These are phyloP conservation scores for Lytechinus pictus DNA, from an alignment of 35 echinoderm and acorn worm species.

Conservation along the genomic window DNA sequence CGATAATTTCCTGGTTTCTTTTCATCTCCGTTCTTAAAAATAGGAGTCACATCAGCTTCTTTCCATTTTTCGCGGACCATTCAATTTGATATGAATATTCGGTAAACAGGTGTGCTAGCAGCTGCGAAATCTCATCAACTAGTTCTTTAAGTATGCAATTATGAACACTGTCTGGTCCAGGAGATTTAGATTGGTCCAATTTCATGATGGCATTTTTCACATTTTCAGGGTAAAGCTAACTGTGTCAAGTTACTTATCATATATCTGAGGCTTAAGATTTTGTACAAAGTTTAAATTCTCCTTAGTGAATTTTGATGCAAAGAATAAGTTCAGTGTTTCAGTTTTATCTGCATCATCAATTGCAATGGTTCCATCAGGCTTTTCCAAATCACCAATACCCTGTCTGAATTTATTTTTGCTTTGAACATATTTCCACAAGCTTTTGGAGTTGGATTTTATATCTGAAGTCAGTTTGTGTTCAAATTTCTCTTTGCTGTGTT, in stretches of 20 bases:
- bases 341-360: conserved; percentile 27
- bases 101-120: conserved; percentile 39
- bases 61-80: conserved; percentile 46
- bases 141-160: conserved; percentile 32
- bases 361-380: conserved; percentile 30
- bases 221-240: not conserved
- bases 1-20: conserved; percentile 63
- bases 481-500: not conserved
- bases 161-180: conserved; percentile 31
- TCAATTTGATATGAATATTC: conserved; percentile 33
- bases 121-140: not conserved
- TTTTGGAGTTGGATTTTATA: not conserved
- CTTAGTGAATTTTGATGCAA: conserved; percentile 39
- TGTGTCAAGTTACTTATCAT: not conserved
- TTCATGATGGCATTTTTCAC: not conserved
- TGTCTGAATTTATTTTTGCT: conserved; percentile 27
- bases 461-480: conserved; percentile 27
- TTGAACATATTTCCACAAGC: conserved; percentile 44
- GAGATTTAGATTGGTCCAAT: conserved; percentile 6
- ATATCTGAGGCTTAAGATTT: not conserved
- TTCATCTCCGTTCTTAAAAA: conserved; percentile 67
- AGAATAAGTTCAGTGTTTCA: conserved; percentile 42
- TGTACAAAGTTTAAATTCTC: not conserved
- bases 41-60: conserved; percentile 53
- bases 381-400: conserved; percentile 9